Evolutionary conservation across 2,888 invertebrate genomes (phyloP), one percentile per base, ranked within the genome.

Genomic region (Meteorus colon): DNA sequence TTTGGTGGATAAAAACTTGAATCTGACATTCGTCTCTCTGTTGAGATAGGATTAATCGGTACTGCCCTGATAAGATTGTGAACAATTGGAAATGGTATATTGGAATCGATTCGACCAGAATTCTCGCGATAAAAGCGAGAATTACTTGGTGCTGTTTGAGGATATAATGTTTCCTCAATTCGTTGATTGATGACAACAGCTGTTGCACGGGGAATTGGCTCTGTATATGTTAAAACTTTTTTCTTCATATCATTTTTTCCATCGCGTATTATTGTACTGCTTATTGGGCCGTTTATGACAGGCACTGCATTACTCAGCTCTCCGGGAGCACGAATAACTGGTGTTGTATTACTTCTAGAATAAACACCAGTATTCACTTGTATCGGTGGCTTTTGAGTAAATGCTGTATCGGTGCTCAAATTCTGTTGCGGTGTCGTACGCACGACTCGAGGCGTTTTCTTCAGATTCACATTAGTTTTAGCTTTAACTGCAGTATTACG

Each of bases 281-380:
- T 91, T 79, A 91, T 89, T 27, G 92, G 92, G 55, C 90, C 91
- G 81, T 91, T 91, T 74, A 92, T 91, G 72, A 91, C 91, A 34
- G 91, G 88, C 16, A 87, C 90, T n/a, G 88, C 89, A 27, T 88
- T 88, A 75, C 87, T 89, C 16, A 85, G 78, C 77, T 88, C 87
- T 6, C 83, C 84, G 0, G 87, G 87, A 6, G 84, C 84, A 76
- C 86, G 84, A 77, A 88, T 88, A 5, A 88, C 85, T 16, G 87
- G 80, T 5, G 85, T 86, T 29, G 86, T 83, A 60, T 87, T 86
- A n/a, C 85, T 85, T 82, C 84, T 85, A 0, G 85, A 80, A 80
- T 88, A 86, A 69, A 85, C 79, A 55, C 86, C 81, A 0, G 86
- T 85, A 41, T 65, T 41, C 12, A 65, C 16, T 19, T 5, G 37